Conservation (phyloP, 2,797 vertebrate species). For the Dicrostonyx torquatus region DNA sequence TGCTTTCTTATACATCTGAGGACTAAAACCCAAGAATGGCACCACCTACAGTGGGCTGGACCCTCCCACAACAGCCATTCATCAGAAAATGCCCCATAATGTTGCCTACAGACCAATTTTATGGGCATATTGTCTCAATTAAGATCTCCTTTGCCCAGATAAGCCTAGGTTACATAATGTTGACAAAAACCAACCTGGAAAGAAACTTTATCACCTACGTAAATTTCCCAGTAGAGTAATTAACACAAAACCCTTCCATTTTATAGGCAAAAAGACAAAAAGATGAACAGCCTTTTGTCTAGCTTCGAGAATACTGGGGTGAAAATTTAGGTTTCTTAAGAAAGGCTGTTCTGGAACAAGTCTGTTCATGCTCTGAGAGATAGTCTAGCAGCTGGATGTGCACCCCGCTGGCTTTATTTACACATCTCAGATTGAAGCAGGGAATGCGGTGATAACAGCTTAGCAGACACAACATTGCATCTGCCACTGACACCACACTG, state of each 20-base stretch:
- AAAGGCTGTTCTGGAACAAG: constrained; percentile 83
- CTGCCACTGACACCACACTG: constrained; percentile 72
- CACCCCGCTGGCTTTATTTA: constrained; percentile 89
- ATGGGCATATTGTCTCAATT: background rate
- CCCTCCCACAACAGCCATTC: background rate
- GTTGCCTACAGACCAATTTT: background rate
- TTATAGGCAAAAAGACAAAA: constrained; percentile 14
- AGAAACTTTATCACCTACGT: background rate
- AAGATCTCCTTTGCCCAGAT: background rate
- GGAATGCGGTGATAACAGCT: constrained; percentile 84
- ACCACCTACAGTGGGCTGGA: background rate
- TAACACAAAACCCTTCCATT: background rate
- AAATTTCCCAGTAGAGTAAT: background rate
- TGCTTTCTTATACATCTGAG: background rate
- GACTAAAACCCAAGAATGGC: background rate
- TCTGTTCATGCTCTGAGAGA: constrained; percentile 82
- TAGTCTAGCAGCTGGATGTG: constrained; percentile 80
- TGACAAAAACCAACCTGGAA: background rate
- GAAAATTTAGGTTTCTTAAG: constrained; percentile 64
- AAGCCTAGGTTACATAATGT: background rate
- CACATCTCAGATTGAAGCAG: constrained; percentile 84
- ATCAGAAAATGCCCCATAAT: background rate
- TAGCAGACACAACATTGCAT: constrained; percentile 83
- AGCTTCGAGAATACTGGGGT: constrained; percentile 42
- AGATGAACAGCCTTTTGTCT: constrained; percentile 47